Evolutionary conservation across 2,888 invertebrate species (phyloP).

Genomic region (Campaea margaritaria): DNA sequence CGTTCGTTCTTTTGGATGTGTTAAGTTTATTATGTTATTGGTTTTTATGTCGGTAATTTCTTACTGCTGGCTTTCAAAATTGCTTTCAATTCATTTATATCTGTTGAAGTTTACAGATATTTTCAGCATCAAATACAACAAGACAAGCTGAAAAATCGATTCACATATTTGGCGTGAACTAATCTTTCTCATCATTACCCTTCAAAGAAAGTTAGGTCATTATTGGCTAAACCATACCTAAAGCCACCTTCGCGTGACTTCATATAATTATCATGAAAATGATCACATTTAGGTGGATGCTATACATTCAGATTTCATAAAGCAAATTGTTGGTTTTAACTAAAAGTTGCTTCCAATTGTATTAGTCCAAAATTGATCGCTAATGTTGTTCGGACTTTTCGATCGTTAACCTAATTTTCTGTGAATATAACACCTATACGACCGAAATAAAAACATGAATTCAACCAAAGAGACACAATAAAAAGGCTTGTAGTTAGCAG

Average conservation of each 20-base stretch:
- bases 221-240: slow-evolving; percentile 53
- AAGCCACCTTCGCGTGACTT: slow-evolving; percentile 77
- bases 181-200: slow-evolving; percentile 39
- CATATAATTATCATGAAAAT: slow-evolving; percentile 74
- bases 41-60: no score
- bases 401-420: slow-evolving; percentile 68
- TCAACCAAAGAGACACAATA: slow-evolving; percentile 5
- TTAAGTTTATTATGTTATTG: no score
- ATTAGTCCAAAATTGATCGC: slow-evolving; percentile 78
- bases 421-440: slow-evolving; percentile 21
- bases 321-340: slow-evolving; percentile 80
- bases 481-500: slow-evolving; percentile 35
- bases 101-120: no score
- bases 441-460: slow-evolving; percentile 23
- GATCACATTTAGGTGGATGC: slow-evolving; percentile 69
- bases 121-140: no score
- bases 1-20: not conserved
- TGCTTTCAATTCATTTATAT: no score
- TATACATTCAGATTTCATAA: slow-evolving; percentile 76
- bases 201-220: slow-evolving; percentile 49
- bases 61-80: no score
- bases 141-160: no score
- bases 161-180: not conserved
- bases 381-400: slow-evolving; percentile 75
- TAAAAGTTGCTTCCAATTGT: slow-evolving; percentile 78